These are phyloP conservation scores for Diadumene lineata DNA, from an alignment of 92 coral and sea anemone genomes.

Conservation along the genomic window DNA sequence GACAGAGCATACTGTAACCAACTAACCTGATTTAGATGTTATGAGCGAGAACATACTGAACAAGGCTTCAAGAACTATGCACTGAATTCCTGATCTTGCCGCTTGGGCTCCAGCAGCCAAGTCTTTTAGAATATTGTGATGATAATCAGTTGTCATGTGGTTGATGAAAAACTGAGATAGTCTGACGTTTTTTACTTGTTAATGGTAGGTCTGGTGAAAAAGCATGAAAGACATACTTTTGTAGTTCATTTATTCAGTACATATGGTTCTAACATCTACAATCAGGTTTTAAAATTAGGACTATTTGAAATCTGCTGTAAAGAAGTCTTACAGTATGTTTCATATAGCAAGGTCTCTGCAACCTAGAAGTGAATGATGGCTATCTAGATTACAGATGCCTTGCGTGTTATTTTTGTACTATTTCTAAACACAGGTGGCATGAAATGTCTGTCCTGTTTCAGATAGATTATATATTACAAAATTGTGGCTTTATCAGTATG, in stretches of 20 bases:
- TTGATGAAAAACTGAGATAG: too few species aligned
- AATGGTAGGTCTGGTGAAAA: too few species aligned
- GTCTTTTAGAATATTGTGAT: too few species aligned
- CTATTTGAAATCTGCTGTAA: not conserved
- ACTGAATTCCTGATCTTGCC: too few species aligned
- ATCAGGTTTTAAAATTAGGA: not conserved
- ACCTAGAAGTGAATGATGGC: not conserved
- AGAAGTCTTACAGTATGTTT: not conserved
- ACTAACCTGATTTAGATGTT: not conserved
- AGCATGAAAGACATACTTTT: too few species aligned
- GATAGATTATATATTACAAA: constrained; percentile 6
- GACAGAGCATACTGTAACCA: not conserved
- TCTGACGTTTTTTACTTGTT: too few species aligned
- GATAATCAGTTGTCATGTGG: too few species aligned
- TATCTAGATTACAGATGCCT: not conserved
- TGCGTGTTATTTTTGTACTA: constrained; percentile 19
- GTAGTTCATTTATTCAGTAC: not conserved
- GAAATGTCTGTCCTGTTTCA: constrained; percentile 23
- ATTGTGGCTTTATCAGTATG: constrained; percentile 3
- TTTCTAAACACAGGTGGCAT: constrained; percentile 11
- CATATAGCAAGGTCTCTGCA: not conserved
- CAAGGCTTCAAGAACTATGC: too few species aligned
- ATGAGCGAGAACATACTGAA: too few species aligned
- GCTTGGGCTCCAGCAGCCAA: too few species aligned
- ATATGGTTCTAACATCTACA: not conserved